Base-by-base conservation (phyloP, 1,140 invertebrate species). In the Diorhabda sublineata region DNA sequence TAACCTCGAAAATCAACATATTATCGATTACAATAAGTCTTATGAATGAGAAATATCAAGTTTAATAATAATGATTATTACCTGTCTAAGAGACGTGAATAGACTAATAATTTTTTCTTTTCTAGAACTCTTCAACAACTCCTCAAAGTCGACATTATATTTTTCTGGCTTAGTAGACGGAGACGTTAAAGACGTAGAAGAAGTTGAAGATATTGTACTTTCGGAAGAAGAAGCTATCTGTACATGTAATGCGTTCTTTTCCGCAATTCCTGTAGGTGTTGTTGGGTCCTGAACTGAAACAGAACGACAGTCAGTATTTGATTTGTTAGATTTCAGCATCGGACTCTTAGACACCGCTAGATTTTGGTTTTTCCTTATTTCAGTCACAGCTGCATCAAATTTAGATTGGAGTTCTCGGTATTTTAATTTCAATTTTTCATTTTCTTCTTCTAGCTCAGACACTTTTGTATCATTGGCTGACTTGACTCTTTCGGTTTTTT, bases 251-350 rank as follows among this genome's bases (percentile, higher is more conserved):
- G 76, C 42, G 71, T 73, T 58, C 73, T 70, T 67, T 75, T 74
- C 45, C 73, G 73, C 47, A 72, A 66, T 58, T 75, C 74, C 67
- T 72, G 69, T 56, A 77, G 71, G 58, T 75, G 77, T 68, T 75
- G 74, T 61, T 75, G 77, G 8, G 73, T 74, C 69, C 69, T 71
- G 66, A 76, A 77, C 79, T 79, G 75, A 78, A 80, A 80, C 66
- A 72, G 71, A 76, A 73, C 74, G 61, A 69, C 62, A 71, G 71
- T 80, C 77, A 79, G 73, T 77, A 76, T 74, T 71, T 66, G 71
- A 66, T 26, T 60, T 66, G 62, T 45, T 71, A 9, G 58, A 42
- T 44, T 56, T 68, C 42, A 64, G 61, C 47, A 56, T 57, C 47
- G 60, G 66, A 71, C 70, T 67, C 58, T 70, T 72, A 45, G 69